Evolutionary conservation across 2,888 invertebrate species (phyloP), one percentile per base, ranked within the genome.

Genomic region (Dolichomitus sp.): DNA sequence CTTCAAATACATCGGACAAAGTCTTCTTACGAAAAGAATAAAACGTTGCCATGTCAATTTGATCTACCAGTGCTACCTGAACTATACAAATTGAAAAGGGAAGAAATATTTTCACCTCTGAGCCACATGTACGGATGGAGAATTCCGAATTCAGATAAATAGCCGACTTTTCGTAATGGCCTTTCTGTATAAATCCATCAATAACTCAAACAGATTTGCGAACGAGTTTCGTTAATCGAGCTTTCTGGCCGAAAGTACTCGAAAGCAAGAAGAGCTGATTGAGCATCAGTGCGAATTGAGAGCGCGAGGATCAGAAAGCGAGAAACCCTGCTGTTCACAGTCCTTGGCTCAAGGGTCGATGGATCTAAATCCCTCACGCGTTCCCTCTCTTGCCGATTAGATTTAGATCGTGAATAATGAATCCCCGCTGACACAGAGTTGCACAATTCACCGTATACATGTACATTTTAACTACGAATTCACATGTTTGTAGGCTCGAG

Each of bases 351-450:
- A 30, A 42, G 45, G 54, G 42, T 75, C 65, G 66, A 57, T 66
- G 57, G 3, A 66, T 68, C 45, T 59, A 76, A 76, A 76, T 68
- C 66, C 75, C 57, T 59, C 75, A 59, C 75, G 30, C 33, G 19
- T 11, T n/a, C 50, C 19, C 52, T 54, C 57, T 9, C 57, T n/a
- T 30, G 57, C 66, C 57, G 75, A 68, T 76, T 59, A 76, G 66
- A 76, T 68, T 68, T 14, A 68, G 14, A 75, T 75, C 75, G 57
- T 57, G 75, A 75, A 66, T 45, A 73, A 73, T 73, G 59, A 74
- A 68, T 80, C 80, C 68, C 69, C 73, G 74, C 74, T 63, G 61
- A 61, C 61, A 30, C 68, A 52, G 74, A 69, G 61, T 48, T 50
- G 30, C 33, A 33, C 61, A n/a, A 61, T 73, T 33, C 23, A 12